Evolutionary conservation across 2,113 vertebrate genomes (phyloP).

Genomic region (Spizaetus ornatus): DNA sequence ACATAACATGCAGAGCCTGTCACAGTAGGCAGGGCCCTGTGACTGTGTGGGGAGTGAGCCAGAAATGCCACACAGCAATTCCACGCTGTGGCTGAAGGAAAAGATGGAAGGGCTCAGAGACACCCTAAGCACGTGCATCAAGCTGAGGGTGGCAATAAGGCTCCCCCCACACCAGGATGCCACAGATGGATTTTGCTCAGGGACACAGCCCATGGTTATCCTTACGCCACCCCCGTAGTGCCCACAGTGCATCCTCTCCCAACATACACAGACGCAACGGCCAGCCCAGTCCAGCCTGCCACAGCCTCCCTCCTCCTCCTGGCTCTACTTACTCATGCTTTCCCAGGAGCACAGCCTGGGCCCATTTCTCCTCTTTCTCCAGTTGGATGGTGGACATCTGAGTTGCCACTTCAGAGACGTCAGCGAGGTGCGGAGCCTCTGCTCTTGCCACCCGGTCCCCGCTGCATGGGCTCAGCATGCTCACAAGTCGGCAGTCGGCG

Average conservation of each 20-base stretch:
- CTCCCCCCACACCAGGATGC: background rate
- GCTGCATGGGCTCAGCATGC: rapidly evolving
- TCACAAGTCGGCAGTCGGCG: background rate
- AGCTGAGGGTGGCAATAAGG: background rate
- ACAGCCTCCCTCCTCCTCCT: background rate
- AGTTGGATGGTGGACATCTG: constrained; percentile 83
- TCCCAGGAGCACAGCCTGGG: background rate
- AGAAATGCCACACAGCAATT: background rate
- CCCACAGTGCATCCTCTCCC: background rate
- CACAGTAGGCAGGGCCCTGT: background rate
- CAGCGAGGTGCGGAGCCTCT: background rate
- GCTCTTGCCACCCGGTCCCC: background rate
- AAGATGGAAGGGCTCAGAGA: background rate
- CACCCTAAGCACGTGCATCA: rapidly evolving
- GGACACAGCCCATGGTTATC: background rate
- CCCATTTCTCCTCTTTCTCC: constrained; percentile 36
- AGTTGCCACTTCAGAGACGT: constrained; percentile 73
- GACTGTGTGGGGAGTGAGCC: background rate
- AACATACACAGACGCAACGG: rapidly evolving
- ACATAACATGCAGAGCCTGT: background rate
- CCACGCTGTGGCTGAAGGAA: background rate
- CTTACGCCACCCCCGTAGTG: rapidly evolving
- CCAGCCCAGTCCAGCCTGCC: background rate
- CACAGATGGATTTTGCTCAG: background rate
- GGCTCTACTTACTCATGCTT: background rate